Evolutionary conservation across 2,797 vertebrate genomes (phyloP).

Genomic region (Pantherophis vulpinus): DNA sequence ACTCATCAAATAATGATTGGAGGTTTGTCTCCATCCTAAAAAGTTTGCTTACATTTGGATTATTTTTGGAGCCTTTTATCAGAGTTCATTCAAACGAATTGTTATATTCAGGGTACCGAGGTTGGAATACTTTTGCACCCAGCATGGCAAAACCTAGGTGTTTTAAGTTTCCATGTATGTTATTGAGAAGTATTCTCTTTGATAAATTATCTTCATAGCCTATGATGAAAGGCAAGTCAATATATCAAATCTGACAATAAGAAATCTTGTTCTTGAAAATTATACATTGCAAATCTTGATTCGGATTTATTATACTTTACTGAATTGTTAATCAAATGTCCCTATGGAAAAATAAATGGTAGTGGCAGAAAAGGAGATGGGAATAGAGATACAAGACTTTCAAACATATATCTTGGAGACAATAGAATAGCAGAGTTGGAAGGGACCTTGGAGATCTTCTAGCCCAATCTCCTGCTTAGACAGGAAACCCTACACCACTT

Average conservation of each 20-base stretch:
- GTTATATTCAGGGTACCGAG: background rate
- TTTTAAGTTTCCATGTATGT: background rate
- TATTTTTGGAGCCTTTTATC: background rate
- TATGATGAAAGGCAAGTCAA: background rate
- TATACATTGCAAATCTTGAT: background rate
- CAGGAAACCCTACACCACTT: too few species aligned
- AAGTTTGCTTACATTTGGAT: background rate
- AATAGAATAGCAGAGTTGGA: too few species aligned
- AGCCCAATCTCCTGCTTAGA: too few species aligned
- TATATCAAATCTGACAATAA: background rate
- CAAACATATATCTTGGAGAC: background rate
- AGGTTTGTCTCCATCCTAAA: background rate
- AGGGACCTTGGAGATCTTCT: too few species aligned
- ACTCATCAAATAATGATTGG: background rate
- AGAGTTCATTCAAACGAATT: background rate
- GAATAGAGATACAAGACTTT: background rate
- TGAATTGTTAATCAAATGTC: background rate
- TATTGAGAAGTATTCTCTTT: background rate
- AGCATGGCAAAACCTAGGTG: background rate
- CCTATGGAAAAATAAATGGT: background rate
- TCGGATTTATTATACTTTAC: background rate
- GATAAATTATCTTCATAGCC: background rate
- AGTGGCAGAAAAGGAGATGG: too few species aligned
- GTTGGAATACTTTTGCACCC: background rate
- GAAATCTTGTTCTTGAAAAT: background rate